Conservation (phyloP, 2,113 vertebrate species). For the Orthonyx spaldingii region DNA sequence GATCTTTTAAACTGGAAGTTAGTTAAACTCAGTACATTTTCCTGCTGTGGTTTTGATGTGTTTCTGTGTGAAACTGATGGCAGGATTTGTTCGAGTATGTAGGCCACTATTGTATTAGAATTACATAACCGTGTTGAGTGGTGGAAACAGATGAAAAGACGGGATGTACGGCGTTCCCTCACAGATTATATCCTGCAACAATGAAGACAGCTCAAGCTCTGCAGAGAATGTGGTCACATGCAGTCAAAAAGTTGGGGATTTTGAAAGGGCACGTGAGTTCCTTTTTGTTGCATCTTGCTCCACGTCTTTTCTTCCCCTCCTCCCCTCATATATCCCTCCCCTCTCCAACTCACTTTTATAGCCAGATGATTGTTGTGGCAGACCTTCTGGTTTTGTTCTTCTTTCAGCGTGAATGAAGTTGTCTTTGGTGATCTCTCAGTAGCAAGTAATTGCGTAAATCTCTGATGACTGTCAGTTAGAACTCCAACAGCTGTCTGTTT, state of each 20-base stretch:
- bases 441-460: background rate
- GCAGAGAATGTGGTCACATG: constrained; percentile 86
- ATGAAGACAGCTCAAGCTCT: constrained; percentile 86
- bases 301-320: background rate
- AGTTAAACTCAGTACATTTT: background rate
- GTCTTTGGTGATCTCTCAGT: background rate
- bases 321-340: background rate
- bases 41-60: constrained; percentile 50
- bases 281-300: constrained; percentile 54
- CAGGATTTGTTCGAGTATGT: constrained; percentile 90
- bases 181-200: constrained; percentile 37
- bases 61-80: constrained; percentile 70
- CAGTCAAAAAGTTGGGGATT: constrained; percentile 86
- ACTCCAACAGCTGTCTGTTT: background rate
- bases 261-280: constrained; percentile 86
- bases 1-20: background rate
- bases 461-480: background rate
- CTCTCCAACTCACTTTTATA: background rate
- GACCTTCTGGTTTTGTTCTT: background rate
- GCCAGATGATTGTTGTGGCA: background rate
- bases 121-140: constrained; percentile 85
- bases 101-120: constrained; percentile 90
- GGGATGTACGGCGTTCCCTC: constrained; percentile 32
- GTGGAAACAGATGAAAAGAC: constrained; percentile 71
- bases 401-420: background rate